Evolutionary conservation across 2,797 vertebrate genomes (phyloP).

Genomic region (Lagocephalus sceleratus): DNA sequence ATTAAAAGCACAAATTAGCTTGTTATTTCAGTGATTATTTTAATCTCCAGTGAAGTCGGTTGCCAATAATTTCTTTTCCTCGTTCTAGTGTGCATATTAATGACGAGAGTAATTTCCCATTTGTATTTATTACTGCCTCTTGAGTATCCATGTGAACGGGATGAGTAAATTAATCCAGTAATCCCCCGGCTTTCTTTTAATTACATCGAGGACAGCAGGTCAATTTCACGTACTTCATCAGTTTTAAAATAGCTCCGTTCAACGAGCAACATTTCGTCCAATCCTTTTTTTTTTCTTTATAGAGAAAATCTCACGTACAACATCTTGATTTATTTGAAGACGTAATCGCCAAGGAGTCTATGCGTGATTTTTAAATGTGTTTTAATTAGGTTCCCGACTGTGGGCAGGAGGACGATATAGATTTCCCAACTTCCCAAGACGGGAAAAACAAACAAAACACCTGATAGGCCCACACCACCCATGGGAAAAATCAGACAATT

Average conservation of each 20-base stretch:
- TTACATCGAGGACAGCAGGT: slow-evolving; percentile 49
- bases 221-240: slow-evolving; percentile 31
- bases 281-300: too few relatives aligned
- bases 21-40: slow-evolving; percentile 1
- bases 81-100: slow-evolving; percentile 30
- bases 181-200: slow-evolving; percentile 56
- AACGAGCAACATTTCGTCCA: neutral
- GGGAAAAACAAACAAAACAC: too few relatives aligned
- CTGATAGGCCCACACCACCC: too few relatives aligned
- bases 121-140: slow-evolving; percentile 35
- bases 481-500: too few relatives aligned
- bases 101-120: slow-evolving; percentile 20
- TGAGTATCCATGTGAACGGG: slow-evolving; percentile 38
- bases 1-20: neutral
- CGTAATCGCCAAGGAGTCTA: too few relatives aligned
- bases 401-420: slow-evolving; percentile 33
- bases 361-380: too few relatives aligned
- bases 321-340: too few relatives aligned
- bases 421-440: slow-evolving; percentile 25
- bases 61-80: neutral
- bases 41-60: too few relatives aligned
- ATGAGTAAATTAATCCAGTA: slow-evolving; percentile 52
- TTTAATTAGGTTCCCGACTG: too few relatives aligned
- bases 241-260: slow-evolving; percentile 35
- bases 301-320: too few relatives aligned